Evolutionary conservation across 1,140 invertebrate species (phyloP).

Genomic region (Apis dorsata): DNA sequence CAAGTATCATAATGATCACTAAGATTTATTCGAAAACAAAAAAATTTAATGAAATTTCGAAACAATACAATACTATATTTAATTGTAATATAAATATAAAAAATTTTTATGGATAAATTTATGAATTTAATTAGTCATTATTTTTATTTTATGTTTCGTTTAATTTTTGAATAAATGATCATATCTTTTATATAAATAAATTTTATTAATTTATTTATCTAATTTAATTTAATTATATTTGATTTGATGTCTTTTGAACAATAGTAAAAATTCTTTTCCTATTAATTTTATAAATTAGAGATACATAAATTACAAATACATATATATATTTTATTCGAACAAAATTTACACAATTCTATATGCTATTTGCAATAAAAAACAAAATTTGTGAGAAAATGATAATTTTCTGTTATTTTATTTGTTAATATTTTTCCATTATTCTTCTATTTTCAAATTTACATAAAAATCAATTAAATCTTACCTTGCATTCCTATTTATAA

Average conservation of each 20-base stretch:
- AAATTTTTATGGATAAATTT: too few relatives aligned
- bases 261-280: too few relatives aligned
- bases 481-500: background rate
- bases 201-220: too few relatives aligned
- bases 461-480: background rate
- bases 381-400: background rate
- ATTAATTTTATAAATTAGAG: slow-evolving; percentile 8
- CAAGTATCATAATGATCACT: background rate
- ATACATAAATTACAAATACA: background rate
- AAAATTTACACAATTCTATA: slow-evolving; percentile 11
- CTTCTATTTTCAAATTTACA: background rate
- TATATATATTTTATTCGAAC: background rate
- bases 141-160: too few relatives aligned
- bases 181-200: too few relatives aligned
- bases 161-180: too few relatives aligned
- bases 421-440: background rate
- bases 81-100: too few relatives aligned
- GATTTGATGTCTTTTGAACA: too few relatives aligned
- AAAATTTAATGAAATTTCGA: background rate
- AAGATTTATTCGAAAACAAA: background rate
- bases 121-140: too few relatives aligned
- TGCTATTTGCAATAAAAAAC: background rate
- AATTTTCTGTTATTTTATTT: slow-evolving; percentile 7
- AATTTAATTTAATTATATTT: too few relatives aligned
- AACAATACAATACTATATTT: background rate